Conservation (phyloP, 2,888 invertebrate genomes). For the Polia nebulosa region DNA sequence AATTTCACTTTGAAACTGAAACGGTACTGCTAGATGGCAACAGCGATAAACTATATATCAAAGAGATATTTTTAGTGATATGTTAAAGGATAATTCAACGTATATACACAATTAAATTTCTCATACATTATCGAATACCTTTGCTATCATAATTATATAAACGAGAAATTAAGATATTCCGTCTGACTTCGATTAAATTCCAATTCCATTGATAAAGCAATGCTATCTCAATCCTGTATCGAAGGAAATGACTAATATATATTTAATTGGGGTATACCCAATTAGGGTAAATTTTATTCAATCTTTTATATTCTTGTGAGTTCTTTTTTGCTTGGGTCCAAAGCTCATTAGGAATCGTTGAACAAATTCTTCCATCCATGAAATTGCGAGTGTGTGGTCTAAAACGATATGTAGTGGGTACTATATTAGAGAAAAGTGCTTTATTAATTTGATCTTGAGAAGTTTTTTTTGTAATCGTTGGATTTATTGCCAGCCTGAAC, state of each 20-base stretch:
- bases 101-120: constrained; percentile 7
- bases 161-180: constrained; percentile 6
- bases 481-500: neutral
- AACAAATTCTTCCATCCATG: constrained; percentile 33
- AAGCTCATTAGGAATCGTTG: constrained; percentile 35
- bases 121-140: constrained; percentile 17
- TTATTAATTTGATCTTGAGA: constrained; percentile 27
- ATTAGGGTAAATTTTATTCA: constrained; percentile 6
- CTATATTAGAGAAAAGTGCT: constrained; percentile 19
- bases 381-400: constrained; percentile 27
- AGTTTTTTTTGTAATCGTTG: constrained; percentile 12
- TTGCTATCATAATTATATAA: constrained; percentile 20
- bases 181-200: constrained; percentile 25
- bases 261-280: constrained; percentile 40
- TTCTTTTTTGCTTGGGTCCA: neutral
- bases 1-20: constrained; percentile 5
- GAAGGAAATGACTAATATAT: constrained; percentile 30
- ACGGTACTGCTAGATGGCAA: constrained; percentile 4
- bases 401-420: constrained; percentile 21
- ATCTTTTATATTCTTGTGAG: constrained; percentile 19
- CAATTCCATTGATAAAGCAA: constrained; percentile 25
- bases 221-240: constrained; percentile 11
- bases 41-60: constrained; percentile 4
- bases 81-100: neutral
- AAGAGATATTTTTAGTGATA: constrained; percentile 11